phyloP scores from a whole-genome alignment of 1,140 invertebrate genomes.

The Drosophila tani region DNA sequence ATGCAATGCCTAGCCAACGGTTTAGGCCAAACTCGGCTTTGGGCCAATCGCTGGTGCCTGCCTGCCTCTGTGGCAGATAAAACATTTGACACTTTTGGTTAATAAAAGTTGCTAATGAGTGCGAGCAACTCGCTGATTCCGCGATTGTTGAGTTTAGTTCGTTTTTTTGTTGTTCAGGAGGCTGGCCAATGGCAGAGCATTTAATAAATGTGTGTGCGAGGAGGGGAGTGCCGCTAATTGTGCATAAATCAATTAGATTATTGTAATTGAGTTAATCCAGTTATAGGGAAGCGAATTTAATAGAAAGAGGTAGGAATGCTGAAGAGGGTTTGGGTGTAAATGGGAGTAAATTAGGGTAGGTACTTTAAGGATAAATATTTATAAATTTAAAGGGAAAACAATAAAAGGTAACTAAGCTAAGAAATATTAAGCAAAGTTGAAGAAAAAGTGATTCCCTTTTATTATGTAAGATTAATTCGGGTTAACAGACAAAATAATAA shows the following conservation, averaged over 20 bases:
- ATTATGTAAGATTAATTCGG: too few species aligned
- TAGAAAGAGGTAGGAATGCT: not conserved
- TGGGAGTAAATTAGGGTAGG: not conserved
- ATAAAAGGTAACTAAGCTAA: not conserved
- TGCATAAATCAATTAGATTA: constrained; percentile 17
- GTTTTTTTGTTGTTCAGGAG: constrained; percentile 16
- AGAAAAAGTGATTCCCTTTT: too few species aligned
- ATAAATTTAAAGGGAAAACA: not conserved
- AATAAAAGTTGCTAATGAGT: constrained; percentile 79
- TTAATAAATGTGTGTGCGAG: constrained; percentile 2
- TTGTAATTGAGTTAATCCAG: constrained; percentile 5
- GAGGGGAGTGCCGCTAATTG: constrained; percentile 28
- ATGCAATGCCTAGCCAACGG: constrained; percentile 43
- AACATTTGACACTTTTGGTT: constrained; percentile 72
- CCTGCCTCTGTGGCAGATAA: constrained; percentile 33
- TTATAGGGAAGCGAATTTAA: not conserved
- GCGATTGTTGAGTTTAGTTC: constrained; percentile 39
- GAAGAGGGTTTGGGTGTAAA: not conserved
- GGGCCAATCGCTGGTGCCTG: constrained; percentile 51
- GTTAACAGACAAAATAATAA: not conserved
- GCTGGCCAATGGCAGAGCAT: constrained; percentile 52
- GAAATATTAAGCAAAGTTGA: not conserved
- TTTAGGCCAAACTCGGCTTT: constrained; percentile 44
- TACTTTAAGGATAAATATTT: not conserved
- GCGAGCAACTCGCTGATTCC: constrained; percentile 60